A percentile compares a stretch with the other conserved stretches of the same genome.
phyloP scores from a whole-genome alignment of 2,113 vertebrate genomes.

The Eulemur rufifrons region DNA sequence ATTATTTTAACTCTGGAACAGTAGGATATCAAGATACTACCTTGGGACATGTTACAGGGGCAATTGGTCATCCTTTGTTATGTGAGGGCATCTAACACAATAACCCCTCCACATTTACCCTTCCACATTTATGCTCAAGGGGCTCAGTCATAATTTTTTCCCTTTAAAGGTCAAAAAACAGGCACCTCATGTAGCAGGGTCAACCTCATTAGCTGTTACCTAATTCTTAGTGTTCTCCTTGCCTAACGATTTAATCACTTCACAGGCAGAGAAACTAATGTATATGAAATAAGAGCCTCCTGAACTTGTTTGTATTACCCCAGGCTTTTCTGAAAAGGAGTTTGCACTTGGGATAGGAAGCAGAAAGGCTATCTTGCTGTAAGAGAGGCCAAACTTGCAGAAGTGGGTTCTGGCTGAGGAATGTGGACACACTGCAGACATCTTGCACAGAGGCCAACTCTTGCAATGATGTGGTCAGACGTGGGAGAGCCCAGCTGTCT shows the following conservation, averaged over 20 bases:
- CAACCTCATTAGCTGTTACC: neutral
- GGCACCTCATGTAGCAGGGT: neutral
- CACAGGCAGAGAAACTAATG: neutral
- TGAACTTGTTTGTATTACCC: constrained; percentile 38
- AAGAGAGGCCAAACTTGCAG: constrained; percentile 41
- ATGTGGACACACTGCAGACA: constrained; percentile 49
- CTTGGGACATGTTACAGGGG: neutral
- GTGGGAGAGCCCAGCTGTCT: constrained; percentile 70
- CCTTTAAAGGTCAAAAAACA: neutral
- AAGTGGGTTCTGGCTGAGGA: constrained; percentile 54
- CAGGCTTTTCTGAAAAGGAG: constrained; percentile 42
- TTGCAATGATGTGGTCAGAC: constrained; percentile 52
- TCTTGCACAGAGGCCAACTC: constrained; percentile 61
- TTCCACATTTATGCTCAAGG: neutral
- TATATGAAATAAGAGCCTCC: constrained; percentile 20
- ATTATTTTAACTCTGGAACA: neutral
- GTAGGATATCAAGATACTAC: neutral
- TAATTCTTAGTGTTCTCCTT: neutral
- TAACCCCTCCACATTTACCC: too few relatives aligned
- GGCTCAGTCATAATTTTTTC: neutral
- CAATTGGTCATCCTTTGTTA: neutral
- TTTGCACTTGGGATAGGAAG: constrained; percentile 49
- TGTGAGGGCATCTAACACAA: neutral
- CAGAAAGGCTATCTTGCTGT: constrained; percentile 36
- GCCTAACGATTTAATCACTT: neutral